Evolutionary conservation across 2,113 vertebrate genomes (phyloP).

Genomic region (Pachypanchax playfairii): DNA sequence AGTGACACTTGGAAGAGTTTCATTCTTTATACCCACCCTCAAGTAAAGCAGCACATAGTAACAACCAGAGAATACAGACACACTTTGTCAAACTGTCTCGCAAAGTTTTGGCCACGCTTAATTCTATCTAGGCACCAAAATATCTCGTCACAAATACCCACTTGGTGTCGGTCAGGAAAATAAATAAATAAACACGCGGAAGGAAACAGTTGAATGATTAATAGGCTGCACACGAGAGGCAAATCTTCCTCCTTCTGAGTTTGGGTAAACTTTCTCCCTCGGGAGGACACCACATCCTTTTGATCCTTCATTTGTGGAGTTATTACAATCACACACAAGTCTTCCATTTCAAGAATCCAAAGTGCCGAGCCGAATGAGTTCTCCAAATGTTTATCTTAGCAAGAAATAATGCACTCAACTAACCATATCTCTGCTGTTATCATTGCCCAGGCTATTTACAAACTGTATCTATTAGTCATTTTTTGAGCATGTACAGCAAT

Average conservation of each 20-base stretch:
- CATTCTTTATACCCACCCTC: no score
- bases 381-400: slow-evolving; percentile 59
- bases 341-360: slow-evolving; percentile 33
- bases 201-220: slow-evolving; percentile 44
- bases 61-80: neutral
- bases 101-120: neutral
- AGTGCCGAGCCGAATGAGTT: slow-evolving; percentile 23
- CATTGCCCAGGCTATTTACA: slow-evolving; percentile 66
- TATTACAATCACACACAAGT: slow-evolving; percentile 38
- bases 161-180: neutral
- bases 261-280: slow-evolving; percentile 39
- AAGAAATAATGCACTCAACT: slow-evolving; percentile 59
- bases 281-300: slow-evolving; percentile 17
- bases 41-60: no score
- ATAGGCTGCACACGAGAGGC: slow-evolving; percentile 36
- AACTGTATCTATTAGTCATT: slow-evolving; percentile 69
- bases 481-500: slow-evolving; percentile 69
- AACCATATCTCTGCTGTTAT: slow-evolving; percentile 59
- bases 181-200: slow-evolving; percentile 24
- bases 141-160: slow-evolving; percentile 29
- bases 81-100: neutral
- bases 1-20: neutral
- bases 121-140: slow-evolving; percentile 17
- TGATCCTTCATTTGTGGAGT: slow-evolving; percentile 46
- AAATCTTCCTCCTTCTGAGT: slow-evolving; percentile 31